Base-by-base conservation (phyloP, 2,797 vertebrate genomes). In the Hephaestus fuliginosus region DNA sequence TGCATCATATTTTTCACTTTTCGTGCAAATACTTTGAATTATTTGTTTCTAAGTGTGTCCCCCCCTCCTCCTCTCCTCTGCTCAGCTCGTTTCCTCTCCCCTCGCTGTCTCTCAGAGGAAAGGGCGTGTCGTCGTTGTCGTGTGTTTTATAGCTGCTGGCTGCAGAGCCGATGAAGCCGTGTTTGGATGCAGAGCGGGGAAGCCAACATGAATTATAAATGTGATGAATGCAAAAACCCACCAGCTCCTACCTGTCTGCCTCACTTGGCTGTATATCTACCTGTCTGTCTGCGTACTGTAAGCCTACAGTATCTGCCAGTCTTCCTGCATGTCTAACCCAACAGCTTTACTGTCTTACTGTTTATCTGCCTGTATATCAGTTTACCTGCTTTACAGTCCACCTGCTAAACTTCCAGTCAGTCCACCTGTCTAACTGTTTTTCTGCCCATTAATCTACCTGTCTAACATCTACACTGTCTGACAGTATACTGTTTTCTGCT, bases 61-160 rank as follows among this genome's bases (percentile, higher is more conserved):
- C 58, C 30, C 25, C 22, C 10, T 43, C 60, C 43, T 51, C n/a
- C 73, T 85, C 76, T 84, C 68, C 77, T 83, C 63, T 5, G 25
- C 25, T 25, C 1, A 25, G 33, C 80, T 85, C 72, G 14, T 82
- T 73, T 86, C 83, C 85, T 84, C 67, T 74, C 76, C 48, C 62
- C 55, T 28, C 78, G 20, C 70, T 41, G 67, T 86, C 71, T 86
- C 78, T 79, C 86, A 30, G 76, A 84, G 61, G 74, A 83, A 65
- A 83, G 90, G 90, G 85, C 17, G 81, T 89, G 89, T 89, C 84
- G 25, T 25, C 25, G 25, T 25, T 25, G 20, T 78, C 48, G 74
- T 70, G 79, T 90, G 86, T 91, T 95, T 95, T 93, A 94, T 86
- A 56, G 89, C 79, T 36, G 84, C 89, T 95, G 92, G 89, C 91